A percentile compares a stretch with the other conserved stretches of the same genome.
phyloP scores from a whole-genome alignment of 1,140 invertebrate genomes.

The Sarcophaga bullata region DNA sequence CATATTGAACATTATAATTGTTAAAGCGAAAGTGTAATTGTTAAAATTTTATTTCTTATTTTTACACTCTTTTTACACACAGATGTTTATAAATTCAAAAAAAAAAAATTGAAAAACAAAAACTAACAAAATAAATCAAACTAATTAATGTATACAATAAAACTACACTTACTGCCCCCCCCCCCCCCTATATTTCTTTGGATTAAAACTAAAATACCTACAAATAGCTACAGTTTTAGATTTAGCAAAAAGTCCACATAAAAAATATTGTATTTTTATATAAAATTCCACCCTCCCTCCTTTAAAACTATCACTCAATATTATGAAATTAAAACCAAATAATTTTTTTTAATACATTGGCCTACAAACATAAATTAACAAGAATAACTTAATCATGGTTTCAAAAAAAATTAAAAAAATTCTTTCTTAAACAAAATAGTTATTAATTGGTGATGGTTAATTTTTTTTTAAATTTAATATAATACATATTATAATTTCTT shows the following conservation, averaged over 20 bases:
- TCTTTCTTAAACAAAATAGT: background rate
- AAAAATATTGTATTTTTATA: conserved; percentile 23
- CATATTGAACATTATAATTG: too few relatives aligned
- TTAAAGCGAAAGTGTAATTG: background rate
- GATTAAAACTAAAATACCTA: background rate
- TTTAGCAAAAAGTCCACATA: background rate
- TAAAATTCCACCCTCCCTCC: background rate
- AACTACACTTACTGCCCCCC: conserved; percentile 6
- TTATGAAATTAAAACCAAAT: too few relatives aligned
- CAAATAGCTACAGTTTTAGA: conserved; percentile 25
- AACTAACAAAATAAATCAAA: background rate
- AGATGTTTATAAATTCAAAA: background rate
- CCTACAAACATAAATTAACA: background rate
- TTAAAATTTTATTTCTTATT: background rate
- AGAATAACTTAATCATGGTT: background rate
- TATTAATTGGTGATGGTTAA: conserved; percentile 33
- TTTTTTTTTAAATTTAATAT: conserved; percentile 16
- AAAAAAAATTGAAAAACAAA: conserved; percentile 1
- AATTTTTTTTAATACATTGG: too few relatives aligned
- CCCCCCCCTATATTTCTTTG: conserved; percentile 4
- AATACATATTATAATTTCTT: background rate
- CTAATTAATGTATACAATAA: background rate
- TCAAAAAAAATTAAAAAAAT: too few relatives aligned
- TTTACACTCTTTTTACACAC: background rate
- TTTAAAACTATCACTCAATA: too few relatives aligned